Percentiles rank a stretch among this genome's conserved stretches.
Conservation (phyloP, 2,113 vertebrate species). For the Pampusana beccarii region DNA sequence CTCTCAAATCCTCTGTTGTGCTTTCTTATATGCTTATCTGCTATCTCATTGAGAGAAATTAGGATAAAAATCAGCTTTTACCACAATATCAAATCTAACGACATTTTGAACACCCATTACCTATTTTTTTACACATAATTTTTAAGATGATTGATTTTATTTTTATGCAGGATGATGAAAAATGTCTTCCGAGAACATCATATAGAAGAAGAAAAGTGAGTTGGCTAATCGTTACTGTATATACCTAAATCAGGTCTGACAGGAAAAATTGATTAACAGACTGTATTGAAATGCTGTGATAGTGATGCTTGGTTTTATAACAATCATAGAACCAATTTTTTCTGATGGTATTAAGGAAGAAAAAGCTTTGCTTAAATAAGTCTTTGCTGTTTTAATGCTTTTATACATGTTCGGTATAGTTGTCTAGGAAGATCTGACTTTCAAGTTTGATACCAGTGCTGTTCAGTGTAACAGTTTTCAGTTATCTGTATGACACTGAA, state of each 20-base stretch:
- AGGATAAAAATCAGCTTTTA: not conserved
- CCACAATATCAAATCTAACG: not conserved
- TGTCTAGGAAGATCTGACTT: not conserved
- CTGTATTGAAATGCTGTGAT: not conserved
- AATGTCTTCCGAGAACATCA: slow-evolving; percentile 83
- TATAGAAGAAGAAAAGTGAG: slow-evolving; percentile 81
- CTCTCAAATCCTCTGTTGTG: not conserved
- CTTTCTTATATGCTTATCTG: not conserved
- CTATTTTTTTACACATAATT: not conserved
- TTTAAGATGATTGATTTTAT: not conserved
- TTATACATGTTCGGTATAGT: rapidly evolving
- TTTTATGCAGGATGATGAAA: slow-evolving; percentile 83
- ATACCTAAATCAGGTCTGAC: not conserved
- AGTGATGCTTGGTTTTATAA: not conserved
- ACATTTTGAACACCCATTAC: not conserved
- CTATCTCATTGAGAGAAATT: not conserved
- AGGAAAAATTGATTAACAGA: not conserved
- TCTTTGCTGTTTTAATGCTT: not conserved
- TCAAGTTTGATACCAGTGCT: not conserved
- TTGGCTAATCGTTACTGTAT: not conserved
- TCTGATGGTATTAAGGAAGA: not conserved
- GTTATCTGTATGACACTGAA: not conserved
- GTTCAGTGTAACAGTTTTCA: not conserved
- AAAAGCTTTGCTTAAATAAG: not conserved
- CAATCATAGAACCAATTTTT: not conserved